These are phyloP conservation scores for Oostethus manadensis DNA, from an alignment of 2,113 vertebrate species.

Conservation along the genomic window DNA sequence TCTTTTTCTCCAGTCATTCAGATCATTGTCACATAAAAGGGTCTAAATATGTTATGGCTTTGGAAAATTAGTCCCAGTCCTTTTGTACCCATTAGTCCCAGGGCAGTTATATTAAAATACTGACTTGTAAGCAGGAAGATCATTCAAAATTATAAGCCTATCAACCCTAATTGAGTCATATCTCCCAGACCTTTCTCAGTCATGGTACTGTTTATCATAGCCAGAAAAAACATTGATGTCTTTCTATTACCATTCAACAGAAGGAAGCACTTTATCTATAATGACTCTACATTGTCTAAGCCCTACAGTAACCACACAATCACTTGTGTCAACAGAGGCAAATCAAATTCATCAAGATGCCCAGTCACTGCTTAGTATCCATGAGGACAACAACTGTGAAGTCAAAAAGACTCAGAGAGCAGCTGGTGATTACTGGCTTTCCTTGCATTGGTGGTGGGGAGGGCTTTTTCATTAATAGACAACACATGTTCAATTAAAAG, in stretches of 20 bases:
- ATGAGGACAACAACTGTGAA: slow-evolving; percentile 28
- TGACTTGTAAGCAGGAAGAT: slow-evolving; percentile 23
- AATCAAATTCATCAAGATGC: slow-evolving; percentile 59
- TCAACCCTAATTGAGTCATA: slow-evolving; percentile 39
- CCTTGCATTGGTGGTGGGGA: neutral
- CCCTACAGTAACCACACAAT: slow-evolving; percentile 61
- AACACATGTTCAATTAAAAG: slow-evolving; percentile 28
- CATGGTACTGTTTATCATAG: slow-evolving; percentile 35
- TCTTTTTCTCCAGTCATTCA: neutral
- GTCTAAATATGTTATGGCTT: slow-evolving; percentile 25
- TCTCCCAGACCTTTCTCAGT: slow-evolving; percentile 39
- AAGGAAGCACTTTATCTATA: slow-evolving; percentile 52
- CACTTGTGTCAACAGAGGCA: slow-evolving; percentile 66
- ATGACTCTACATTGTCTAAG: slow-evolving; percentile 57
- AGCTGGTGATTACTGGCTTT: slow-evolving; percentile 26
- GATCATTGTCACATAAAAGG: slow-evolving; percentile 35
- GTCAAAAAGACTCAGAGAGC: slow-evolving; percentile 24
- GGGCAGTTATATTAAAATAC: slow-evolving; percentile 35
- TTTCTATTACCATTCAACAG: slow-evolving; percentile 41
- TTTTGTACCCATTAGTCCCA: slow-evolving; percentile 34
- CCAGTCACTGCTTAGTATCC: slow-evolving; percentile 50
- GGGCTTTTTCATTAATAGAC: slow-evolving; percentile 23
- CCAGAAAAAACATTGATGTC: slow-evolving; percentile 29
- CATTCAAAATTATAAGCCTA: slow-evolving; percentile 41
- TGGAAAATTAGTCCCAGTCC: slow-evolving; percentile 36